Percentiles rank a stretch among this genome's conserved stretches.
These are phyloP conservation scores for Microtus ochrogaster DNA, from an alignment of 2,113 vertebrate genomes.

Conservation along the genomic window DNA sequence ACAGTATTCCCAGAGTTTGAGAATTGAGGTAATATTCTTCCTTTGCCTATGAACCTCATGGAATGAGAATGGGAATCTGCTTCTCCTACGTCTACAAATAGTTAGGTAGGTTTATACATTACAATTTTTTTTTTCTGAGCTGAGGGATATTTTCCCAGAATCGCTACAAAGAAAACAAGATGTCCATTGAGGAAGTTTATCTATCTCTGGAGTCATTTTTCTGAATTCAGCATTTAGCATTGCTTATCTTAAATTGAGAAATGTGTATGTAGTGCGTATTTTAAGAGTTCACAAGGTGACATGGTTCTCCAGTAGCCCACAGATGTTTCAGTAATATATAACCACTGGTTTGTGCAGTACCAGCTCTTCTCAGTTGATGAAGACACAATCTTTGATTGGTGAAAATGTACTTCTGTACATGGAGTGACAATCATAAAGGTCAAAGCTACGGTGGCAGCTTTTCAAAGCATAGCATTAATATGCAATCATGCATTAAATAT, in stretches of 20 bases:
- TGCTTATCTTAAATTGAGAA: not conserved
- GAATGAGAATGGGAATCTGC: not conserved
- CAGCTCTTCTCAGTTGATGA: no score
- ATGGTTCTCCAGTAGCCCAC: not conserved
- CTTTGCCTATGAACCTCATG: not conserved
- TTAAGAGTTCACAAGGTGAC: not conserved
- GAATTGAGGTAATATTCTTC: not conserved
- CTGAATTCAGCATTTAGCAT: not conserved
- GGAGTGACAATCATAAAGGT: not conserved
- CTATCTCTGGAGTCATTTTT: not conserved
- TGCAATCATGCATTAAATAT: not conserved
- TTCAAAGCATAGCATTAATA: not conserved
- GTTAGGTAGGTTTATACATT: not conserved
- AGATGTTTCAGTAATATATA: not conserved
- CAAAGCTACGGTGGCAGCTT: not conserved
- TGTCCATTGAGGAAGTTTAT: not conserved
- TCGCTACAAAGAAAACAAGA: not conserved
- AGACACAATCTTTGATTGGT: not conserved
- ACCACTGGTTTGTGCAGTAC: not conserved
- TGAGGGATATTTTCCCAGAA: not conserved
- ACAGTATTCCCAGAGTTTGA: rapidly evolving
- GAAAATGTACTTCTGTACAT: not conserved
- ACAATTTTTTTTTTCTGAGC: not conserved
- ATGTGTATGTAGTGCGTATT: not conserved
- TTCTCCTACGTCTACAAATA: not conserved